Base-by-base conservation (phyloP, 2,797 vertebrate species). In the Euphonia xanthogaster region DNA sequence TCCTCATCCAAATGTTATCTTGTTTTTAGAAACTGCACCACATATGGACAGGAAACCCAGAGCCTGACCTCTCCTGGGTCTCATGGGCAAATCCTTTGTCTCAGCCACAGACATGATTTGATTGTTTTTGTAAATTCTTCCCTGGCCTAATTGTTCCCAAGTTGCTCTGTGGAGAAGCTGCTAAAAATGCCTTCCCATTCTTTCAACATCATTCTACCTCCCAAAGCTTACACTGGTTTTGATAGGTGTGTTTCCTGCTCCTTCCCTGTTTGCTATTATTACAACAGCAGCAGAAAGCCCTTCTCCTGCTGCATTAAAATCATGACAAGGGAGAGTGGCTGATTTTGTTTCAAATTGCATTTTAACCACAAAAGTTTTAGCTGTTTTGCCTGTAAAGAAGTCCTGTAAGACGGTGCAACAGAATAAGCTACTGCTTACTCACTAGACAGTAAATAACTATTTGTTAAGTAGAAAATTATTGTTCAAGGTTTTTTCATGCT, bases 191-290 rank as follows among this genome's bases (percentile, higher is more conserved):
- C 33, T 67, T 77, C 10, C 40, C 4, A 4, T 20, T 35, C 37
- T 28, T 40, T 15, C 65, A 74, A 30, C 20, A 35, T 31, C 25
- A 53, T 50, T 70, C 39, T 16, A 63, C 9, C 13, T 92, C 42
- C 12, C 42, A 77, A 89, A 51, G 2, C 7, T 30, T 37, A n/a
- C 3, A 13, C 8, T 51, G 8, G 2, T 47, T 55, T 66, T 19
- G 33, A 1, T 12, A 50, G 17, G 1, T 57, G 71, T 17, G 18
- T 44, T 72, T 12, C 24, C 31, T 0, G 0, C 7, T 70, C 14
- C 6, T 48, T 51, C 3, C 7, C 7, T 39, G 8, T 58, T 48
- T 68, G 75, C 27, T 14, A 23, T 37, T 11, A 20, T 31, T 9
- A 71, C 6, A 70, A 33, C 4, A 21, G 21, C 10, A 37, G 5